A percentile compares a stretch with the other conserved stretches of the same genome.
These are phyloP conservation scores for Python bivittatus DNA, from an alignment of 2,113 vertebrate genomes.

Conservation along the genomic window DNA sequence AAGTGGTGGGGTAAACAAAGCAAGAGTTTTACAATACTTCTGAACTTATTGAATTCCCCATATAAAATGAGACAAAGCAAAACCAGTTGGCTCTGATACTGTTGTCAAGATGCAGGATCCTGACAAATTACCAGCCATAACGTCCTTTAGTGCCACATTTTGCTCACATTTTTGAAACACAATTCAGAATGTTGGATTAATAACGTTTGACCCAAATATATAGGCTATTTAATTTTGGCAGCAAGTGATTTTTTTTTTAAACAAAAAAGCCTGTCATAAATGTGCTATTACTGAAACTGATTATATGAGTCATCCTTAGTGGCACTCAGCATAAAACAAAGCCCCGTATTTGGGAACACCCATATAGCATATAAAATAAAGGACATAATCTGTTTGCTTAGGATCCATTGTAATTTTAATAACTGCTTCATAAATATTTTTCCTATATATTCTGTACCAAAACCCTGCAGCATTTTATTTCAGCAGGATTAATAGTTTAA, in stretches of 20 bases:
- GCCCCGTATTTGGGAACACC: background rate
- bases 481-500: constrained; percentile 60
- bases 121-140: background rate
- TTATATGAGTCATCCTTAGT: background rate
- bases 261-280: background rate
- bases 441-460: constrained; percentile 38
- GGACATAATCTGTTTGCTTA: constrained; percentile 4
- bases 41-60: background rate
- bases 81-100: background rate
- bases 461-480: constrained; percentile 48
- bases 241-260: background rate
- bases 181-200: background rate
- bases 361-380: background rate
- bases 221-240: background rate
- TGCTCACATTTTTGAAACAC: background rate
- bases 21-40: background rate
- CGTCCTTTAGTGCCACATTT: background rate
- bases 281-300: background rate
- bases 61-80: background rate
- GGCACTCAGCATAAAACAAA: background rate
- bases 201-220: background rate
- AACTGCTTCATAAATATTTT: constrained; percentile 35
- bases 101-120: background rate
- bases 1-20: background rate
- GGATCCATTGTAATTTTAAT: constrained; percentile 28